These are phyloP conservation scores for Tanypteryx hageni DNA, from an alignment of 2,888 invertebrate species.

Conservation along the genomic window DNA sequence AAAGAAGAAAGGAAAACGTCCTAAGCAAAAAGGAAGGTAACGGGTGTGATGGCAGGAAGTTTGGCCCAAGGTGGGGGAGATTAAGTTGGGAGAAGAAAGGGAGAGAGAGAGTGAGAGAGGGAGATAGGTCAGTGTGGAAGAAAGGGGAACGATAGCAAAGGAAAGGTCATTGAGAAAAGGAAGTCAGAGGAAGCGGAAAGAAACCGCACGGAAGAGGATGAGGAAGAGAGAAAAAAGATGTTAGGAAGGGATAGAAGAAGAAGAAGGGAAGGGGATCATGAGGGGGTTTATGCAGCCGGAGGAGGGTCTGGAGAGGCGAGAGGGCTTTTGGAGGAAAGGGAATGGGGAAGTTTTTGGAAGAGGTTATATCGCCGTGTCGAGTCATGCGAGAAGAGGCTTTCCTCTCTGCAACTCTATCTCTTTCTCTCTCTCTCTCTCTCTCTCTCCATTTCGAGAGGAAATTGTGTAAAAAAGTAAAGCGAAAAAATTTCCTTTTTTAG, in stretches of 20 bases:
- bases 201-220: background rate
- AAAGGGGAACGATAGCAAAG: background rate
- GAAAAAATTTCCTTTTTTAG: background rate
- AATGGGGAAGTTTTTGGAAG: background rate
- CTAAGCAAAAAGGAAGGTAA: background rate
- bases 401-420: no score
- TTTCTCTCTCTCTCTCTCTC: background rate
- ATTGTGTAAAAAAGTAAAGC: background rate
- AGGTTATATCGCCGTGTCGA: conserved; percentile 13
- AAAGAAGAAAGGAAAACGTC: background rate
- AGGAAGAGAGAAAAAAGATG: background rate
- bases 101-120: background rate
- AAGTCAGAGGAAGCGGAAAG: background rate
- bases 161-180: background rate
- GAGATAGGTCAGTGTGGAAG: background rate
- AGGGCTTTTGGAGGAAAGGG: no score
- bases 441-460: background rate
- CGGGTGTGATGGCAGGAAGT: background rate
- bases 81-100: background rate
- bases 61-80: background rate
- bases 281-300: no score
- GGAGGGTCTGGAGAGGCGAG: no score
- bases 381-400: background rate
- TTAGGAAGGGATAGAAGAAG: no score
- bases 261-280: no score